Base-by-base conservation (phyloP, 2,888 invertebrate genomes). In the Marronus borbonicus region DNA sequence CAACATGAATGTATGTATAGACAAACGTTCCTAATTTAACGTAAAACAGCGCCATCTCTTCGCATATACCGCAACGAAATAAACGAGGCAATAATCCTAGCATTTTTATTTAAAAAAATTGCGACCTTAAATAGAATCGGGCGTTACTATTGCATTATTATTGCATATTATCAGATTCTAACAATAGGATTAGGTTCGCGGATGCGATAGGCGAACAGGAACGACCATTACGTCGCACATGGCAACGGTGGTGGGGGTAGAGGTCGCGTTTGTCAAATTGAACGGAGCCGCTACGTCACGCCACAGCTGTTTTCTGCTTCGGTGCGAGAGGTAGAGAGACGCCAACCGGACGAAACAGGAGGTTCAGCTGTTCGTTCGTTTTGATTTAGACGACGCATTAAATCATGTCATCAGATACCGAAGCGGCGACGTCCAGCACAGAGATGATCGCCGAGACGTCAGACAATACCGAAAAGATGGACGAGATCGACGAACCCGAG, bases 401-500 rank as follows among this genome's bases (percentile, higher is more conserved):
- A 81, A 83, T 78, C 78, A 89, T 89, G 88, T 88, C 88, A 55
- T n/a, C 28, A 66, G 88, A 88, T 80, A 81, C 83, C 36, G 87
- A 88, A 81, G 86, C 88, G 55, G 86, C 88, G 44, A 85, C 87
- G 44, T 88, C 88, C 55, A 88, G 87, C 82, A 86, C 84, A 77
- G 88, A 88, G 80, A 80, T 82, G 62, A 74, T 81, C 28, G 80
- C 84, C 31, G 86, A 86, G 80, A 81, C 81, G 62, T 81, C 84
- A 20, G 87, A 86, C 55, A 84, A 81, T 76, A 82, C 80, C 36
- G 86, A 87, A 70, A 88, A 88, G 81, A 81, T 81, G 64, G 87
- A 87, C 64, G 88, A 88, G 78, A 88, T 88, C 81, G 81, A 83
- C 64, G 89, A 88, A 81, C 89, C 89, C 52, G 88, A 89, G 31